Percentiles rank a stretch among this genome's conserved stretches.
Conservation (phyloP, 64 coral and sea anemone genomes). For the Montipora sp. region DNA sequence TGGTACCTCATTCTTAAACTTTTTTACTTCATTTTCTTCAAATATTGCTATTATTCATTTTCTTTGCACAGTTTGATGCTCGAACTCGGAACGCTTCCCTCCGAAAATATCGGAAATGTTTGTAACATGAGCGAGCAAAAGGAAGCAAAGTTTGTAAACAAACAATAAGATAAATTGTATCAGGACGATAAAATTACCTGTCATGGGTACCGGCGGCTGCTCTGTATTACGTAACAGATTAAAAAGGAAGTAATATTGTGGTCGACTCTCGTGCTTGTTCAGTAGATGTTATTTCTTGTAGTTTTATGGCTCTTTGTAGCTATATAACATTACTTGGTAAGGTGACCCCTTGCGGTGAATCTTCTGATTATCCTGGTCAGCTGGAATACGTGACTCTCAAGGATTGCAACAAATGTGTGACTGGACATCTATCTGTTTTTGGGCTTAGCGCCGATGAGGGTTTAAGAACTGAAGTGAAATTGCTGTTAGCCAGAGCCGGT, state of each 20-base stretch:
- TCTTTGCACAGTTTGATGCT: no score
- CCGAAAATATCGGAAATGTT: no score
- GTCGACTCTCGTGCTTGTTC: neutral
- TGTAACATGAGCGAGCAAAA: no score
- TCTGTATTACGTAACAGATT: neutral
- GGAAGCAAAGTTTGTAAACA: no score
- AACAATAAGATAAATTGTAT: no score
- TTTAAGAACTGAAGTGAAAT: conserved; percentile 63
- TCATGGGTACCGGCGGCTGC: neutral
- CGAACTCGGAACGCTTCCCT: no score
- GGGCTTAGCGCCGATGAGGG: conserved; percentile 36
- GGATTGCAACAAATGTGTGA: conserved; percentile 58
- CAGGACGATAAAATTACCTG: neutral
- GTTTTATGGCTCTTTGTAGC: neutral
- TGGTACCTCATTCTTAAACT: no score
- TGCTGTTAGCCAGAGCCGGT: conserved; percentile 66
- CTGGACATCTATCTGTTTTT: conserved; percentile 45
- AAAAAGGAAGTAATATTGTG: neutral
- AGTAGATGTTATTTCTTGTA: neutral
- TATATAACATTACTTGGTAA: neutral
- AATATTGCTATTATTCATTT: no score
- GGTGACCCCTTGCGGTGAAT: neutral
- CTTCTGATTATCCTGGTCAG: conserved; percentile 11
- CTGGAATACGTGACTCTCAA: conserved; percentile 40
- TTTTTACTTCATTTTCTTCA: no score